phyloP scores from a whole-genome alignment of 1,140 invertebrate species.

The Papilio glaucus region DNA sequence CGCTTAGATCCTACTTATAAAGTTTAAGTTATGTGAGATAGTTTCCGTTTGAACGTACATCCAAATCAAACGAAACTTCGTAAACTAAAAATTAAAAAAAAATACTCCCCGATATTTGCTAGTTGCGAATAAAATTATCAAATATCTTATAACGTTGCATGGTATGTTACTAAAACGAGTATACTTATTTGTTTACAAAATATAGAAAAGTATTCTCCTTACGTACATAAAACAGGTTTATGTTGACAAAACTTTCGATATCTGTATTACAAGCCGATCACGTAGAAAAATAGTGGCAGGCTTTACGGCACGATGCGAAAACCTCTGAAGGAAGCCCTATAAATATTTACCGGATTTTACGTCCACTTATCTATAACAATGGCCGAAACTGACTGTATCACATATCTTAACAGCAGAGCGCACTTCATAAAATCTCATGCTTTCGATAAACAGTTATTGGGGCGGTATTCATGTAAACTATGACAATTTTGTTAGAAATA shows the following conservation, averaged over 20 bases:
- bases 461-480: constrained; percentile 48
- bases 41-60: neutral
- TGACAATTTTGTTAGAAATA: neutral
- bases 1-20: constrained; percentile 29
- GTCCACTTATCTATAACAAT: constrained; percentile 61
- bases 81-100: too few relatives aligned
- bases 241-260: constrained; percentile 46
- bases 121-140: too few relatives aligned
- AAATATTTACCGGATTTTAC: constrained; percentile 59
- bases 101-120: too few relatives aligned
- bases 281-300: constrained; percentile 50
- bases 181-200: neutral
- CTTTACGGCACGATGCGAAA: constrained; percentile 49
- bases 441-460: constrained; percentile 55
- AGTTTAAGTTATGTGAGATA: constrained; percentile 36
- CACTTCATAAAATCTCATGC: constrained; percentile 63
- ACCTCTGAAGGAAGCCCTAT: constrained; percentile 51
- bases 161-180: neutral
- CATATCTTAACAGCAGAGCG: constrained; percentile 58
- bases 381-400: constrained; percentile 60
- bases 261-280: constrained; percentile 46
- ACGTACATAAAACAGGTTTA: constrained; percentile 42
- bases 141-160: too few relatives aligned
- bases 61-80: too few relatives aligned
- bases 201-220: constrained; percentile 32